phyloP scores from a whole-genome alignment of 2,113 vertebrate species.

The Eolophus roseicapilla region DNA sequence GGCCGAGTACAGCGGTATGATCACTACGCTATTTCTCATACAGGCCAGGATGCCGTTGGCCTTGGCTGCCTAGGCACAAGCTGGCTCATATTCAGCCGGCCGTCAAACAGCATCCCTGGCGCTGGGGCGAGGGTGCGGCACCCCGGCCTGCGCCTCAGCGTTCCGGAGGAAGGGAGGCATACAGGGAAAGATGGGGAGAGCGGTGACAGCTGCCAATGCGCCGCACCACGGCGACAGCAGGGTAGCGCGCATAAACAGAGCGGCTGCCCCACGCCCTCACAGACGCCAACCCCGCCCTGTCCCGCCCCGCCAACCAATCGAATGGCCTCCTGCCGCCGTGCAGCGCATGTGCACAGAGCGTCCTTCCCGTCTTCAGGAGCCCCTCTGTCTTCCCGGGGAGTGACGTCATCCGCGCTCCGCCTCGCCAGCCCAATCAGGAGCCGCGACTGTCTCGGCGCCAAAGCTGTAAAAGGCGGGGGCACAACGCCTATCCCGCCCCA shows the following conservation, averaged over 20 bases:
- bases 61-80: background rate
- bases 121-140: background rate
- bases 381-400: rapidly evolving
- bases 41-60: background rate
- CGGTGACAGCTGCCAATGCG: rapidly evolving
- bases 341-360: rapidly evolving
- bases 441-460: background rate
- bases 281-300: rapidly evolving
- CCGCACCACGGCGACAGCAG: too few relatives aligned
- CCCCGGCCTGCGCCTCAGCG: too few relatives aligned
- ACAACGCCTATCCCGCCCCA: too few relatives aligned
- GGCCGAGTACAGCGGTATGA: background rate
- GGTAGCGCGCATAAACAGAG: rapidly evolving
- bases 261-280: rapidly evolving
- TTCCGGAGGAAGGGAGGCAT: rapidly evolving
- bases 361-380: rapidly evolving
- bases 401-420: rapidly evolving
- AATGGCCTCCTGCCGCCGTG: rapidly evolving
- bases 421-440: background rate
- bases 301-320: background rate
- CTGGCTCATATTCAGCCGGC: background rate
- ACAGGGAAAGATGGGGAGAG: too few relatives aligned
- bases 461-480: background rate
- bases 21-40: background rate
- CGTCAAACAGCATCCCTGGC: background rate